Percentiles rank a stretch among this genome's conserved stretches.
Conservation (phyloP, 2,797 vertebrate genomes). For the Rhincodon typus region DNA sequence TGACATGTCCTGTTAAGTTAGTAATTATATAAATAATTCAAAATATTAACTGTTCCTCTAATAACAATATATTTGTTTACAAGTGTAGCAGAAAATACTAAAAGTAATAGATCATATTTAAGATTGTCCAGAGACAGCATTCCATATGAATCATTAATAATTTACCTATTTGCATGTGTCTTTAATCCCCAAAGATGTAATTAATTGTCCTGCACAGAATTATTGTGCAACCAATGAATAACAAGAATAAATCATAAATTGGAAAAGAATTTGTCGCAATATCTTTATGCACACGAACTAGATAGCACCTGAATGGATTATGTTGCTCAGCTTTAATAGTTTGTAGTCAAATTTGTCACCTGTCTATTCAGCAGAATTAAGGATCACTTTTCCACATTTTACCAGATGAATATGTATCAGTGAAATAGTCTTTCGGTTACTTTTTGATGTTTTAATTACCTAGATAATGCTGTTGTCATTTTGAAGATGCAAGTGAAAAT, state of each 20-base stretch:
- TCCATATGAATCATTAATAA: constrained; percentile 23
- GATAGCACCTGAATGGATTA: not conserved
- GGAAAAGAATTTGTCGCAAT: not conserved
- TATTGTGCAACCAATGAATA: not conserved
- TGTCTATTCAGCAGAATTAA: not conserved
- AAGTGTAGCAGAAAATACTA: not conserved
- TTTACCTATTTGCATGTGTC: not conserved
- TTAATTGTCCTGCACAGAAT: constrained; percentile 12
- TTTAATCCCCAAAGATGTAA: constrained; percentile 23
- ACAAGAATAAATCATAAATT: not conserved
- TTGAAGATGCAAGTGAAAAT: not conserved
- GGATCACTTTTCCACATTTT: not conserved
- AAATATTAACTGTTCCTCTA: not conserved
- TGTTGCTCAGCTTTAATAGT: not conserved
- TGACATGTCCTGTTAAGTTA: not conserved
- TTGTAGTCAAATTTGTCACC: not conserved
- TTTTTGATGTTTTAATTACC: not conserved
- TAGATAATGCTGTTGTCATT: not conserved
- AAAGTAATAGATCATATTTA: not conserved
- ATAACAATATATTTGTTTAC: not conserved
- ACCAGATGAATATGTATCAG: not conserved
- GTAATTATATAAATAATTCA: not conserved
- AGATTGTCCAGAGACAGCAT: not conserved
- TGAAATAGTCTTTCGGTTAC: not conserved
- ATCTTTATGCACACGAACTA: not conserved